A percentile compares a stretch with the other conserved stretches of the same genome.
These are phyloP conservation scores for Antrozous pallidus DNA, from an alignment of 2,797 vertebrate genomes.

Conservation along the genomic window DNA sequence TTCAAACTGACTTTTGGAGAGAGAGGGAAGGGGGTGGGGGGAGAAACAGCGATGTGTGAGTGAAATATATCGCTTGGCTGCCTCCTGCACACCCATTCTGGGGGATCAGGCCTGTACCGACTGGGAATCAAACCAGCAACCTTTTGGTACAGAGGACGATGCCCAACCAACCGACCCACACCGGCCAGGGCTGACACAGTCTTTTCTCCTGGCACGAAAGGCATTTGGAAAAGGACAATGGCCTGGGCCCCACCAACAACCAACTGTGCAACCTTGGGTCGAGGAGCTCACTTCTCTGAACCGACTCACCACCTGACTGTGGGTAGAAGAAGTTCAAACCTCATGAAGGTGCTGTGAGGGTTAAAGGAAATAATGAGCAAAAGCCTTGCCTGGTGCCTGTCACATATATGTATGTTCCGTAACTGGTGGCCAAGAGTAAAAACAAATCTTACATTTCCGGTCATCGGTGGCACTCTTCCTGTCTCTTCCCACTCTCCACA, in stretches of 20 bases:
- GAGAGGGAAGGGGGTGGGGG: not conserved
- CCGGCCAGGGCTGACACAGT: not conserved
- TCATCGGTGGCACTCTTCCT: not conserved
- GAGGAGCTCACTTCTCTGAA: not conserved
- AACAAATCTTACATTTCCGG: not conserved
- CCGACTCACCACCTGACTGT: not conserved
- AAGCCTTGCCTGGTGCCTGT: not conserved
- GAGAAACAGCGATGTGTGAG: not conserved
- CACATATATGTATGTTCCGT: fast-evolving
- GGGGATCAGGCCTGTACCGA: not conserved
- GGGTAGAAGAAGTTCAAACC: not conserved
- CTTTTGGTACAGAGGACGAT: not conserved
- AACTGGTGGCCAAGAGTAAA: not conserved
- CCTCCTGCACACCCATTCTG: not conserved
- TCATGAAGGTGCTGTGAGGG: not conserved
- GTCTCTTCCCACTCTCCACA: not conserved
- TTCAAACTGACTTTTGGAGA: not conserved
- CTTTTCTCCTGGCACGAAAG: not conserved
- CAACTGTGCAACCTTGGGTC: not conserved
- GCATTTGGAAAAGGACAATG: not conserved
- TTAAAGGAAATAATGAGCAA: not conserved
- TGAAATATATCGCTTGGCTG: not conserved
- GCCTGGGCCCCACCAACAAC: not conserved
- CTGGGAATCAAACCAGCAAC: not conserved
- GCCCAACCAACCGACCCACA: not conserved